Percentiles rank a stretch among this genome's conserved stretches.
Conservation (phyloP, 2,888 invertebrate genomes). For the Bedellia somnulentella region DNA sequence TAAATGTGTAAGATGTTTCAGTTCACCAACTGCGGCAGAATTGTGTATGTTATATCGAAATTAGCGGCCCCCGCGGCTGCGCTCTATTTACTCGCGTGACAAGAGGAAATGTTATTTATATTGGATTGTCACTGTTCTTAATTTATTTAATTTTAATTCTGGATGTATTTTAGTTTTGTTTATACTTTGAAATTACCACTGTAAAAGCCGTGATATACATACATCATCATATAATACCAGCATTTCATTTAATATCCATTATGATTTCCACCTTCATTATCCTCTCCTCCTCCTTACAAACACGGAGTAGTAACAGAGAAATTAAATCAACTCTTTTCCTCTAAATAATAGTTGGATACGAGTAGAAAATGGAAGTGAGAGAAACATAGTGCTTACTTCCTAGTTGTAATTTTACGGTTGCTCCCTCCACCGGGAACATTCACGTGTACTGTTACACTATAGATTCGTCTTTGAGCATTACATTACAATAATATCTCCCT, state of each 20-base stretch:
- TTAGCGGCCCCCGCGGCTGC: conserved; percentile 32
- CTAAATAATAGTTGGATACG: too few relatives aligned
- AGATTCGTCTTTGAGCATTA: too few relatives aligned
- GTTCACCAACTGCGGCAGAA: conserved; percentile 31
- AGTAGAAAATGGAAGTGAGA: too few relatives aligned
- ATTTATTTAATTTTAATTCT: conserved; percentile 53
- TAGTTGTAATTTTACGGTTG: too few relatives aligned
- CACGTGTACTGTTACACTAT: too few relatives aligned
- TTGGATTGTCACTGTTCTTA: conserved; percentile 50
- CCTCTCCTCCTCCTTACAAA: too few relatives aligned
- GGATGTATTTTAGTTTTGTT: conserved; percentile 59
- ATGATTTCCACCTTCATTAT: too few relatives aligned
- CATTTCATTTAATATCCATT: conserved; percentile 54
- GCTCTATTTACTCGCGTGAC: conserved; percentile 36
- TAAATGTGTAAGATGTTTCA: conserved; percentile 53
- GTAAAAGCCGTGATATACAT: conserved; percentile 56
- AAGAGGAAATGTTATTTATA: conserved; percentile 59
- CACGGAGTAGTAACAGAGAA: too few relatives aligned
- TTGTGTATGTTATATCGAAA: conserved; percentile 24
- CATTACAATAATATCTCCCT: too few relatives aligned
- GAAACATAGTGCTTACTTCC: too few relatives aligned
- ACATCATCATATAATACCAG: conserved; percentile 50
- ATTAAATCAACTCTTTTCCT: too few relatives aligned
- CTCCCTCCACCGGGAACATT: too few relatives aligned
- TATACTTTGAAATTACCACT: conserved; percentile 53